Conservation (phyloP, 2,797 vertebrate genomes). For the Dromococcyx pavoninus region DNA sequence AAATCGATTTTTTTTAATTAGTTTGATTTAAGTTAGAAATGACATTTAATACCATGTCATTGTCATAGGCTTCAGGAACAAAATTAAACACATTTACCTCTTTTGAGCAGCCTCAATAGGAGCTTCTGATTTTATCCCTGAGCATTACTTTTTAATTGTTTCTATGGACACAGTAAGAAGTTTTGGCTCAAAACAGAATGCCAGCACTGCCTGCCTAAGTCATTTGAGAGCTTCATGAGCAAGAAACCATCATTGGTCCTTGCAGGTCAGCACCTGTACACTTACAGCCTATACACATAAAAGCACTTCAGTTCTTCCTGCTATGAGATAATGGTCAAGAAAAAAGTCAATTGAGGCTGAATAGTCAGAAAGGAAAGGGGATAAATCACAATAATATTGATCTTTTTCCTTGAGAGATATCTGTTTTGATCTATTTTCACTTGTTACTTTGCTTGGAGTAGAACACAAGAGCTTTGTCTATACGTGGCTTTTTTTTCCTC, state of each 20-base stretch:
- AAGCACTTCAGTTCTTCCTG: neutral
- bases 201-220: neutral
- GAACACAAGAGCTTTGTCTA: neutral
- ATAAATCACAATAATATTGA: neutral
- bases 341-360: neutral
- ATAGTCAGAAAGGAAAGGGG: neutral
- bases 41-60: neutral
- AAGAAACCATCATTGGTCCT: neutral
- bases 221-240: neutral
- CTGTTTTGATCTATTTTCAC: neutral
- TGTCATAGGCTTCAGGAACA: neutral
- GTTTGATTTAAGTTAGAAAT: neutral
- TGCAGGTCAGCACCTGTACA: neutral
- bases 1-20: neutral
- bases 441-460: neutral
- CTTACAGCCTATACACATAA: neutral
- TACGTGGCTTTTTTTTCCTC: neutral
- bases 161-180: neutral
- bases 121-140: neutral
- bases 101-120: neutral
- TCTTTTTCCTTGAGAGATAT: neutral
- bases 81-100: neutral
- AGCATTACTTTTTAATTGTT: neutral
- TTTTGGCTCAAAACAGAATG: neutral
- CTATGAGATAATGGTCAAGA: neutral